Percentiles rank a stretch among this genome's conserved stretches.
Conservation (phyloP, 1,140 invertebrate genomes). For the Drosophila fuyamai region DNA sequence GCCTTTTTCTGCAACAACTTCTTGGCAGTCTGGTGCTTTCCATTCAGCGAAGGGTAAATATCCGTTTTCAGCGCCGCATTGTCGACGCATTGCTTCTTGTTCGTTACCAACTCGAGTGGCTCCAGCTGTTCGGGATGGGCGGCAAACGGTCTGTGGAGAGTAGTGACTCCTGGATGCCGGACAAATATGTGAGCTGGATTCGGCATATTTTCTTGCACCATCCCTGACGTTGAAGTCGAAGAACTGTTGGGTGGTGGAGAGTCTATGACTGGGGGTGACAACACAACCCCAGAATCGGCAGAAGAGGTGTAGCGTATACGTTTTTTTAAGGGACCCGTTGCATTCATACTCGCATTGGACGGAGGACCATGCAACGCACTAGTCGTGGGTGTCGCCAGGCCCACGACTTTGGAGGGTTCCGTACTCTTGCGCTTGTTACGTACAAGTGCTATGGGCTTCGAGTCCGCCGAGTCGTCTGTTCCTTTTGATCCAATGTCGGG, state of each 20-base stretch:
- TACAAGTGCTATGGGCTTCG: slow-evolving; percentile 87
- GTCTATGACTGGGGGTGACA: slow-evolving; percentile 61
- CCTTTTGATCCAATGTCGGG: slow-evolving; percentile 87
- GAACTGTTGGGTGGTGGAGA: slow-evolving; percentile 72
- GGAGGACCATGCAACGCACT: slow-evolving; percentile 3
- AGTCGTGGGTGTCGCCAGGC: background rate
- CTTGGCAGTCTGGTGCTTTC: slow-evolving; percentile 9
- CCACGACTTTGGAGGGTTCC: slow-evolving; percentile 87
- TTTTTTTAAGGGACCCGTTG: slow-evolving; percentile 88
- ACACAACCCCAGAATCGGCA: slow-evolving; percentile 61
- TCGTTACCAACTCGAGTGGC: slow-evolving; percentile 70
- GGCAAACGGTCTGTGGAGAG: slow-evolving; percentile 66
- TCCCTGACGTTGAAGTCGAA: slow-evolving; percentile 64
- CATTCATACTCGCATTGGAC: slow-evolving; percentile 11
- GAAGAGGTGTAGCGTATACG: slow-evolving; percentile 85
- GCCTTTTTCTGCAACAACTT: slow-evolving; percentile 33
- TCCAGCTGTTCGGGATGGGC: slow-evolving; percentile 73
- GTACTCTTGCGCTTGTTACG: slow-evolving; percentile 90
- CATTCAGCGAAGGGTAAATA: background rate
- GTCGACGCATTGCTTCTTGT: slow-evolving; percentile 22
- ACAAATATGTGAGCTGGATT: slow-evolving; percentile 82
- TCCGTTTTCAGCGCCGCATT: background rate
- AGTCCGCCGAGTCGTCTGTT: slow-evolving; percentile 88
- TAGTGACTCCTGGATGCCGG: slow-evolving; percentile 85
- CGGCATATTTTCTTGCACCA: slow-evolving; percentile 80